phyloP scores from a whole-genome alignment of 2,797 vertebrate genomes.

The Schizopygopsis pylzovi region DNA sequence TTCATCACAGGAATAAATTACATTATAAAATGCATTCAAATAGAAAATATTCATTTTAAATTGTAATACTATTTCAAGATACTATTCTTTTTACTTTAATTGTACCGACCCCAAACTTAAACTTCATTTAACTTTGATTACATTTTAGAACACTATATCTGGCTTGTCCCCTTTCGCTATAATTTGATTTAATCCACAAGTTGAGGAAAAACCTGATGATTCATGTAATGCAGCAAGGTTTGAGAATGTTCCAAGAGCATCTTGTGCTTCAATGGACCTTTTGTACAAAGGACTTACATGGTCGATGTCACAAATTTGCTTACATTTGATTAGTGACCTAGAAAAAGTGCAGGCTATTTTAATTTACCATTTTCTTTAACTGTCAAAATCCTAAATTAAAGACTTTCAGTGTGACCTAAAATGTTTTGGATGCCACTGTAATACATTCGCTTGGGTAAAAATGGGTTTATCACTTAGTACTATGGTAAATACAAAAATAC shows the following conservation, averaged over 20 bases:
- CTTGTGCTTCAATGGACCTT: conserved; percentile 22
- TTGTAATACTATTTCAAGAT: not conserved
- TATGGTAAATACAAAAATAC: not conserved
- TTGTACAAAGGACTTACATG: conserved; percentile 15
- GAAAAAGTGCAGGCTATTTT: not conserved
- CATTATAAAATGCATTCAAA: not conserved
- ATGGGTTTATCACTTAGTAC: not conserved
- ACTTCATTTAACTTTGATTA: not conserved
- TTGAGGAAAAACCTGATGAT: not conserved
- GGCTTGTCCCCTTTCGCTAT: not conserved
- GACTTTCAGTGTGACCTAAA: not conserved
- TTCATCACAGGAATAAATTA: not conserved
- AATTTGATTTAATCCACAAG: conserved; percentile 4
- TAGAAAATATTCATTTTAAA: not conserved
- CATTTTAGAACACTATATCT: not conserved
- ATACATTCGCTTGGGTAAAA: not conserved
- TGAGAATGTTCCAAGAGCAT: conserved; percentile 9
- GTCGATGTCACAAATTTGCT: conserved; percentile 13
- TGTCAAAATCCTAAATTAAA: not conserved
- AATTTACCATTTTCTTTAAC: not conserved
- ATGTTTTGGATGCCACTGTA: not conserved
- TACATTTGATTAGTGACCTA: conserved; percentile 31
- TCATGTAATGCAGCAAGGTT: not conserved
- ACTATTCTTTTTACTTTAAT: not conserved
- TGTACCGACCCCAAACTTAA: not conserved